A percentile compares a stretch with the other conserved stretches of the same genome.
phyloP scores from a whole-genome alignment of 35 echinoderm and acorn worm genomes.

The Apostichopus californicus region DNA sequence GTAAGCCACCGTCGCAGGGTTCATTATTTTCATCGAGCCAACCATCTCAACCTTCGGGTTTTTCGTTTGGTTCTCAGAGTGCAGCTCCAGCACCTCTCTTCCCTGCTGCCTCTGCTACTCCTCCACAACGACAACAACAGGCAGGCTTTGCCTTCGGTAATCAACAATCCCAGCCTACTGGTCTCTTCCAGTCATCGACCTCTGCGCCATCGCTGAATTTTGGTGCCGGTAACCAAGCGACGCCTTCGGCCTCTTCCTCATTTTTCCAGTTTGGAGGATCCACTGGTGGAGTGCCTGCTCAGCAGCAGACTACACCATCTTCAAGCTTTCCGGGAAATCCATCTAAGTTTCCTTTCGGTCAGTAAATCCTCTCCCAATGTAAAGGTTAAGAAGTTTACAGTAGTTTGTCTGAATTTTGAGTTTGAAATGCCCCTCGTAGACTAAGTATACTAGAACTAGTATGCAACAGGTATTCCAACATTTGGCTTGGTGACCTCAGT shows the following conservation, averaged over 20 bases:
- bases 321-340: slow-evolving; percentile 30
- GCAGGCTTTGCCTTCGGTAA: slow-evolving; percentile 6
- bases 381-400: no score
- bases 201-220: slow-evolving; percentile 35
- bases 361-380: not conserved
- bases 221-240: not conserved
- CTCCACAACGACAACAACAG: not conserved
- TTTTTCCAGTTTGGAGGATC: not conserved
- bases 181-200: slow-evolving; percentile 8
- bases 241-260: not conserved
- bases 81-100: not conserved
- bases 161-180: not conserved
- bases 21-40: slow-evolving; percentile 6
- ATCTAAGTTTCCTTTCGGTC: not conserved
- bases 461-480: no score
- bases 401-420: no score
- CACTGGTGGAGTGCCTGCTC: not conserved
- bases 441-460: no score
- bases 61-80: not conserved
- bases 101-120: not conserved
- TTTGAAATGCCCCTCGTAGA: no score
- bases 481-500: no score
- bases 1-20: not conserved
- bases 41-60: not conserved
- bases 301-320: not conserved